These are phyloP conservation scores for Folsomia manolachei DNA, from an alignment of 2,888 invertebrate species.

Conservation along the genomic window DNA sequence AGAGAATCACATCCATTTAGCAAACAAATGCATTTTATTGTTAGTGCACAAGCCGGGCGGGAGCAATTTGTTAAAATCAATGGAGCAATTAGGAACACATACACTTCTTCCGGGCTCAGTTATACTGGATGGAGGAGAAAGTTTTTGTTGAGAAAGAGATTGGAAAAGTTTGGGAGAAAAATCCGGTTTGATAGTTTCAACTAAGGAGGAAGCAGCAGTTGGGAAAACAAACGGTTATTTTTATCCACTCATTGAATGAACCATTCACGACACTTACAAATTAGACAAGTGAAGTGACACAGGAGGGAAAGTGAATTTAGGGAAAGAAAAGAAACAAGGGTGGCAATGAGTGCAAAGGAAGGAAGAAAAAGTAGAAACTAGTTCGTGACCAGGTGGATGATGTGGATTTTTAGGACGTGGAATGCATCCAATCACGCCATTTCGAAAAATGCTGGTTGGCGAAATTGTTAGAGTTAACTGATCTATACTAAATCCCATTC, in stretches of 20 bases:
- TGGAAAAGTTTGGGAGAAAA: constrained; percentile 8
- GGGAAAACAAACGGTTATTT: constrained; percentile 16
- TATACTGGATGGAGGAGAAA: not conserved
- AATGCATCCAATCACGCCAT: not conserved
- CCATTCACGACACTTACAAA: constrained; percentile 9
- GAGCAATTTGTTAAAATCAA: not conserved
- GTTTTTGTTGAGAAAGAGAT: not conserved
- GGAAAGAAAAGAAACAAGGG: not conserved
- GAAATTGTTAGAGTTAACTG: too few relatives aligned
- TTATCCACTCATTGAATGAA: not conserved
- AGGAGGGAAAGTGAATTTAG: not conserved
- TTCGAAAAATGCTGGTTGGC: too few relatives aligned
- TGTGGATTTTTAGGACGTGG: not conserved
- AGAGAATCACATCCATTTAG: not conserved
- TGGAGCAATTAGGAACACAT: constrained; percentile 4
- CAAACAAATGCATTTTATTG: not conserved
- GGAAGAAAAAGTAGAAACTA: not conserved
- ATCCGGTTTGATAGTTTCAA: constrained; percentile 7
- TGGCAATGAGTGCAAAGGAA: too few relatives aligned
- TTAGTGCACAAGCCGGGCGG: not conserved
- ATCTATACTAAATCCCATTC: not conserved
- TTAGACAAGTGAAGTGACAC: not conserved
- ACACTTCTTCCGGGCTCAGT: too few relatives aligned
- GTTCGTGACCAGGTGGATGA: not conserved
- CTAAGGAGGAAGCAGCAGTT: constrained; percentile 15